phyloP scores from a whole-genome alignment of 1,140 invertebrate genomes.

The Chlorops oryzae region DNA sequence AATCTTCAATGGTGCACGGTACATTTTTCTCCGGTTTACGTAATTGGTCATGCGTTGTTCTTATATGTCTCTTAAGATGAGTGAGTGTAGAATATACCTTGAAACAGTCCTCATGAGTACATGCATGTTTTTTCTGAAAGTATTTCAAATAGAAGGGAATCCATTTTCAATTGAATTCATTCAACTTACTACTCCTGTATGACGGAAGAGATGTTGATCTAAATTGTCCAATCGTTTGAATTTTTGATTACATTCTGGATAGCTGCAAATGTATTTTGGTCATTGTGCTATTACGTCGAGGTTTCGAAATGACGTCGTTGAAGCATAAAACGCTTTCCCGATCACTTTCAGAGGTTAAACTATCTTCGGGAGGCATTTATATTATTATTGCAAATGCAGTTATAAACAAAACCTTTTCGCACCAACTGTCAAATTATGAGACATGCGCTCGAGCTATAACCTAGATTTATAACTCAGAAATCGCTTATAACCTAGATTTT shows the following conservation, averaged over 20 bases:
- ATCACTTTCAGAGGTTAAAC: conserved; percentile 37
- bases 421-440: too few relatives aligned
- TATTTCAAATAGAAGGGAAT: neutral
- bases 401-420: too few relatives aligned
- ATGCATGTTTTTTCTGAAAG: conserved; percentile 38
- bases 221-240: conserved; percentile 39
- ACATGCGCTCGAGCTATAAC: too few relatives aligned
- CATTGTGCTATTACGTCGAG: conserved; percentile 26
- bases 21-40: conserved; percentile 23
- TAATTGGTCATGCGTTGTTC: conserved; percentile 33
- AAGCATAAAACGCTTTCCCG: conserved; percentile 27
- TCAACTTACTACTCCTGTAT: conserved; percentile 35
- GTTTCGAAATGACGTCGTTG: conserved; percentile 17
- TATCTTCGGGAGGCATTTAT: conserved; percentile 28
- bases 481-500: too few relatives aligned
- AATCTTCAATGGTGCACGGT: conserved; percentile 26
- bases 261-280: conserved; percentile 32
- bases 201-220: conserved; percentile 43
- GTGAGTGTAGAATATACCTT: conserved; percentile 37
- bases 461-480: too few relatives aligned
- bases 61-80: conserved; percentile 37
- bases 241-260: conserved; percentile 22
- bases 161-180: neutral
- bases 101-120: conserved; percentile 32
- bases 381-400: too few relatives aligned